These are phyloP conservation scores for Pao palembangensis DNA, from an alignment of 2,113 vertebrate genomes.

Conservation along the genomic window DNA sequence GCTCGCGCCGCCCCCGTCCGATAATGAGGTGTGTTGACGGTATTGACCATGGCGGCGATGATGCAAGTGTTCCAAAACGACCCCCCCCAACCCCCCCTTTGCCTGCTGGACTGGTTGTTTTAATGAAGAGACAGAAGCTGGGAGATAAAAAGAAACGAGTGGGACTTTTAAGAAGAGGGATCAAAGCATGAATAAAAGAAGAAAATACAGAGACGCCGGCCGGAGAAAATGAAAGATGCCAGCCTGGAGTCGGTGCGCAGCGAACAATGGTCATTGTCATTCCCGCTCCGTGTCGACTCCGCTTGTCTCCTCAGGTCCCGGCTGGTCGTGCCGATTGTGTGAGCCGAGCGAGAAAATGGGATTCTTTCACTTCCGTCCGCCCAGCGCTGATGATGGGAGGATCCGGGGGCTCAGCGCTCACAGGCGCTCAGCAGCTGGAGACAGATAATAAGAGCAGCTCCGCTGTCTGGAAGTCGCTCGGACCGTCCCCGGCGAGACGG, in stretches of 20 bases:
- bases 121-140: slow-evolving; percentile 45
- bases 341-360: slow-evolving; percentile 36
- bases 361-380: slow-evolving; percentile 40
- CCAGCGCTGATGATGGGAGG: slow-evolving; percentile 50
- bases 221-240: slow-evolving; percentile 49
- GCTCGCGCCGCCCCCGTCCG: slow-evolving; percentile 34
- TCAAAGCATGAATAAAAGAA: slow-evolving; percentile 41
- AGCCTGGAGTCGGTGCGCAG: slow-evolving; percentile 26
- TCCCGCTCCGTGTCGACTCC: slow-evolving; percentile 46
- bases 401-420: slow-evolving; percentile 24
- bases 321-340: slow-evolving; percentile 53
- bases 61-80: slow-evolving; percentile 66
- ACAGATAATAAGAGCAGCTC: slow-evolving; percentile 50
- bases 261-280: slow-evolving; percentile 57
- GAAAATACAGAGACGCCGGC: slow-evolving; percentile 36
- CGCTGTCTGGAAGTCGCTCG: slow-evolving; percentile 32
- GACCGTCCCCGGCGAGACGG: slow-evolving; percentile 25
- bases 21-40: slow-evolving; percentile 60
- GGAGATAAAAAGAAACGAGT: slow-evolving; percentile 18
- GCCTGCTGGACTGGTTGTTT: slow-evolving; percentile 30
- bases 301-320: slow-evolving; percentile 47
- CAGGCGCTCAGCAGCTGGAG: slow-evolving; percentile 44
- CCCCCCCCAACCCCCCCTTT: neutral
- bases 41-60: slow-evolving; percentile 47
- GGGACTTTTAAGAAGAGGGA: slow-evolving; percentile 21